These are phyloP conservation scores for Avahi laniger DNA, from an alignment of 2,797 vertebrate genomes.

Conservation along the genomic window DNA sequence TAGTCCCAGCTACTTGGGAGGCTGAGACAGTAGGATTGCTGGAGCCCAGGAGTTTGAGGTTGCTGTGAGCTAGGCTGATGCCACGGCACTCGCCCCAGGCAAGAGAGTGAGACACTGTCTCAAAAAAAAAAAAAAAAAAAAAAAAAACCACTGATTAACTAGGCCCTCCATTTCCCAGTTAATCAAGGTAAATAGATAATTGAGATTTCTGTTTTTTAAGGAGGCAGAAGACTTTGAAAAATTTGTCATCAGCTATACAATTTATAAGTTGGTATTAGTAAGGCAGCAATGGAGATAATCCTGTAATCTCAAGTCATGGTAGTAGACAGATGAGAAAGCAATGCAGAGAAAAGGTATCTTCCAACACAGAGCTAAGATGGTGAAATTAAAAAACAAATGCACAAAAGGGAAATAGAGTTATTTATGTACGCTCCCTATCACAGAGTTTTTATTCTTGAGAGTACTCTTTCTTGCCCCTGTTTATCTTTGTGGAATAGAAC, in stretches of 20 bases:
- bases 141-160: neutral
- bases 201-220: slow-evolving; percentile 3
- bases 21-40: no score
- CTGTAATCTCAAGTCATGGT: neutral
- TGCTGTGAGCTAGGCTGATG: no score
- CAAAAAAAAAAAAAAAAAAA: no score
- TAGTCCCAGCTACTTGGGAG: no score
- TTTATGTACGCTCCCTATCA: neutral
- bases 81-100: no score
- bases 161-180: neutral
- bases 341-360: neutral
- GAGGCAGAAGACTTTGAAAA: neutral
- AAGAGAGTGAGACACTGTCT: no score
- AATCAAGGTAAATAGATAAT: slow-evolving; percentile 31
- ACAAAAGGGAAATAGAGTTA: neutral
- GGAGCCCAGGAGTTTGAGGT: no score
- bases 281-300: neutral
- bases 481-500: neutral
- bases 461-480: neutral
- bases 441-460: neutral
- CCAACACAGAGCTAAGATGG: neutral
- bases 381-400: neutral
- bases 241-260: neutral
- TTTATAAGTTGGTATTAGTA: slow-evolving; percentile 7
- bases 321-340: neutral